Evolutionary conservation across 2,888 invertebrate genomes (phyloP).

Genomic region (Glaucopsyche alexis): DNA sequence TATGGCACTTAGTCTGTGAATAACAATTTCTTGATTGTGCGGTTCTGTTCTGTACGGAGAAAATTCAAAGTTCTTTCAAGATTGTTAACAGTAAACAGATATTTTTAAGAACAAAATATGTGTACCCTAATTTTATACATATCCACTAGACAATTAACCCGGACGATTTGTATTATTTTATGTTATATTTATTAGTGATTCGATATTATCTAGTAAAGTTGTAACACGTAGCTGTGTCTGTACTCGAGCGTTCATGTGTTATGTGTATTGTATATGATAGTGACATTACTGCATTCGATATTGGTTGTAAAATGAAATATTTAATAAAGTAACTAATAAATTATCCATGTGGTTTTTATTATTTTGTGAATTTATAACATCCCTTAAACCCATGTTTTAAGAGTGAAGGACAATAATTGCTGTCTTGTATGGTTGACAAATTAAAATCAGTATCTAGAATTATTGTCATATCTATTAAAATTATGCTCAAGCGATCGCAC

Average conservation of each 20-base stretch:
- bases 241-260: slow-evolving; percentile 63
- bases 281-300: slow-evolving; percentile 75
- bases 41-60: neutral
- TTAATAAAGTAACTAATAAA: slow-evolving; percentile 71
- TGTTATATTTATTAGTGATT: slow-evolving; percentile 29
- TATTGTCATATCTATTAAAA: too few species aligned
- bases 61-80: too few species aligned
- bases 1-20: neutral
- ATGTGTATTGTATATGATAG: slow-evolving; percentile 66
- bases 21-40: neutral
- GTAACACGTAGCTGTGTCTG: slow-evolving; percentile 66
- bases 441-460: too few species aligned
- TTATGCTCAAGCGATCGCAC: too few species aligned
- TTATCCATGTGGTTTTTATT: slow-evolving; percentile 30
- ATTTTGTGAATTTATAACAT: neutral
- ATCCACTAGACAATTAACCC: slow-evolving; percentile 64
- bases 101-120: neutral
- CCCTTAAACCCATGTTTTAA: too few species aligned
- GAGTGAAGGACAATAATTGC: too few species aligned
- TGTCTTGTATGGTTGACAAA: too few species aligned
- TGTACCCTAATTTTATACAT: slow-evolving; percentile 47
- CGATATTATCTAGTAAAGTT: slow-evolving; percentile 26
- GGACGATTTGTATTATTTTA: slow-evolving; percentile 54
- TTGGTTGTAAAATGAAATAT: slow-evolving; percentile 78
- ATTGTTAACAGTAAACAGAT: neutral